phyloP scores from a whole-genome alignment of 2,888 invertebrate species.

The Tipula vernalis region DNA sequence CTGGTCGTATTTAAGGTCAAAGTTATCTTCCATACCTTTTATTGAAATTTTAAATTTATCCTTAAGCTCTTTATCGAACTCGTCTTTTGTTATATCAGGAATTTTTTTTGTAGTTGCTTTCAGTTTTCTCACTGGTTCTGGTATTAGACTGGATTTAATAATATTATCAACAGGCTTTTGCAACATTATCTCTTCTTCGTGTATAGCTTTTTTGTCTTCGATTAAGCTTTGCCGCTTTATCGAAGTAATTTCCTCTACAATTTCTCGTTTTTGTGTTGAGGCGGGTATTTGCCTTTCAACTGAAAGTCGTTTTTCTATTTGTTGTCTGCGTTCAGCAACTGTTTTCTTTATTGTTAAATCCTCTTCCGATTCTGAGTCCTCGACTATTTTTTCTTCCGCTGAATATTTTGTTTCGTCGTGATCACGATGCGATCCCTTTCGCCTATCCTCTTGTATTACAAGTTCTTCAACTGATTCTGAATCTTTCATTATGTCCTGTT shows the following conservation, averaged over 20 bases:
- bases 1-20: conserved; percentile 21
- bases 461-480: conserved; percentile 39
- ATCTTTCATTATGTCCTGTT: conserved; percentile 56
- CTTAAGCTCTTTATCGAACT: conserved; percentile 33
- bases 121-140: conserved; percentile 34
- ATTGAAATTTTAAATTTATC: conserved; percentile 33
- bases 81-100: conserved; percentile 30
- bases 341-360: conserved; percentile 55
- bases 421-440: conserved; percentile 36
- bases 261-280: conserved; percentile 59
- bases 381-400: conserved; percentile 62
- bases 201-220: conserved; percentile 35
- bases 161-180: conserved; percentile 35
- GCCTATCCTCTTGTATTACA: conserved; percentile 34
- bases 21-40: conserved; percentile 21
- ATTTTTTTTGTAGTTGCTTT: conserved; percentile 33
- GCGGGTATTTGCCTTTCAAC: conserved; percentile 56
- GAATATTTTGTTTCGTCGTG: conserved; percentile 63
- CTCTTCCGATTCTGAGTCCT: conserved; percentile 46
- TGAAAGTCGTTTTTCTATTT: conserved; percentile 60
- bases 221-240: conserved; percentile 51
- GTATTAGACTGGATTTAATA: conserved; percentile 30
- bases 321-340: conserved; percentile 62
- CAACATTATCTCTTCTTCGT: conserved; percentile 35
- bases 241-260: conserved; percentile 57